Conservation (phyloP, 2,113 vertebrate genomes). For the Silurus meridionalis region DNA sequence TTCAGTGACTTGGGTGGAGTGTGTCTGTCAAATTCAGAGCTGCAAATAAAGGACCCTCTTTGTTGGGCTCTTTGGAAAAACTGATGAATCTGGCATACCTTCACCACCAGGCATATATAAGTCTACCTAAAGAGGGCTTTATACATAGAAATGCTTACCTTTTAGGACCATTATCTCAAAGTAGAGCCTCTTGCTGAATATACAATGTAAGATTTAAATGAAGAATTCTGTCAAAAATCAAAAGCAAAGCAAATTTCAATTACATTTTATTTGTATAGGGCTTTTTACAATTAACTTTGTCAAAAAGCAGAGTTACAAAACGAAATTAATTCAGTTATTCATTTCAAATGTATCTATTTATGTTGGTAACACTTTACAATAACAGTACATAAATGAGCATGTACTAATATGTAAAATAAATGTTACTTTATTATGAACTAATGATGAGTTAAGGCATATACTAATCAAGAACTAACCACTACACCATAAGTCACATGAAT, state of each 20-base stretch:
- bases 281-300: too few species aligned
- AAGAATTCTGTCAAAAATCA: neutral
- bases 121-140: constrained; percentile 25
- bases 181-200: neutral
- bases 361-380: too few species aligned
- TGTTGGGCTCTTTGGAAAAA: constrained; percentile 18
- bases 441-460: too few species aligned
- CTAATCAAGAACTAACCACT: too few species aligned
- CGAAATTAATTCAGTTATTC: too few species aligned
- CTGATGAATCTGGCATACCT: constrained; percentile 44
- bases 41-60: constrained; percentile 49
- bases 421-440: too few species aligned
- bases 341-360: too few species aligned
- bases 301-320: too few species aligned
- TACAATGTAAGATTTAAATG: neutral
- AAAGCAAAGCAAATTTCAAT: neutral
- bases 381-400: too few species aligned
- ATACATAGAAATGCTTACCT: constrained; percentile 36
- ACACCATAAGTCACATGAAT: too few species aligned
- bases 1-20: constrained; percentile 39
- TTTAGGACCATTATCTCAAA: constrained; percentile 28
- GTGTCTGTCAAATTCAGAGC: constrained; percentile 10
- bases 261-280: too few species aligned
- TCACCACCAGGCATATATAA: constrained; percentile 33
- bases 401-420: too few species aligned